phyloP scores from a whole-genome alignment of 2,113 vertebrate genomes.

The Ovibos moschatus region DNA sequence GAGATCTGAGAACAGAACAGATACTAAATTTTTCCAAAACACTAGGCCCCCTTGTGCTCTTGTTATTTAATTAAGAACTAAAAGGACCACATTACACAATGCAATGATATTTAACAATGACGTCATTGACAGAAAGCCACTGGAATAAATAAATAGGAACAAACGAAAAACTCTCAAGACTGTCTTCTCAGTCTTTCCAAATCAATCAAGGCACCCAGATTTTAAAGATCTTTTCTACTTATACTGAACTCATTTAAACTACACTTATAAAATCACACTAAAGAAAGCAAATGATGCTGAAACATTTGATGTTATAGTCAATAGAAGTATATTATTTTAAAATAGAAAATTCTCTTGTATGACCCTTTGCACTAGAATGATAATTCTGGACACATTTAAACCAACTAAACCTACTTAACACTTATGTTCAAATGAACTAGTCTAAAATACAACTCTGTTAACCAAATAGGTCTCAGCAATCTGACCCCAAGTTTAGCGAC shows the following conservation, averaged over 20 bases:
- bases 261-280: neutral
- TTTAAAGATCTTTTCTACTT: conserved; percentile 19
- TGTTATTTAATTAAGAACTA: conserved; percentile 61
- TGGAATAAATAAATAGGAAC: conserved; percentile 44
- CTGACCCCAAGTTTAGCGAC: conserved; percentile 46
- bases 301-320: neutral
- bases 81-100: conserved; percentile 61
- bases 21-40: conserved; percentile 17
- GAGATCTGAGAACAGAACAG: neutral
- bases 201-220: neutral
- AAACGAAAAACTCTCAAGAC: conserved; percentile 26
- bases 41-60: conserved; percentile 3
- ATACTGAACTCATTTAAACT: conserved; percentile 27
- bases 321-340: conserved; percentile 22
- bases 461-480: conserved; percentile 58
- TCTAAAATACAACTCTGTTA: conserved; percentile 45
- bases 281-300: neutral
- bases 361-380: neutral
- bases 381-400: conserved; percentile 15
- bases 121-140: conserved; percentile 47
- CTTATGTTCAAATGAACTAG: neutral
- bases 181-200: conserved; percentile 22
- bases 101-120: conserved; percentile 44
- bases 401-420: conserved; percentile 20
- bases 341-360: neutral